phyloP scores from a whole-genome alignment of 2,888 invertebrate genomes.

The Euphydryas editha region DNA sequence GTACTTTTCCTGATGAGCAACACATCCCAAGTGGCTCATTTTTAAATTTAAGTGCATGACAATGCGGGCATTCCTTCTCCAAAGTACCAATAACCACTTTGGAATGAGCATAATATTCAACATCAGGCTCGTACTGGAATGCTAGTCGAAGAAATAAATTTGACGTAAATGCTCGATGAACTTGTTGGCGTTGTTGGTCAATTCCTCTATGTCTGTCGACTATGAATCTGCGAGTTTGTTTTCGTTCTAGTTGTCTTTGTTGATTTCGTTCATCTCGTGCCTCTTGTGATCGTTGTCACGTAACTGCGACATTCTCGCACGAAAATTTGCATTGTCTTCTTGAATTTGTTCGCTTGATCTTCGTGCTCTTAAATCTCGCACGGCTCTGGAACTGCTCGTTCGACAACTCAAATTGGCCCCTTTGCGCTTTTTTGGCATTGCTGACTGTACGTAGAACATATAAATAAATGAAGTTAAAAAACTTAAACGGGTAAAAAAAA shows the following conservation, averaged over 20 bases:
- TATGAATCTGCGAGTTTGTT: conserved; percentile 39
- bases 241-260: conserved; percentile 36
- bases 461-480: conserved; percentile 34
- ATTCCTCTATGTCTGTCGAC: conserved; percentile 39
- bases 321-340: conserved; percentile 37
- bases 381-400: conserved; percentile 32
- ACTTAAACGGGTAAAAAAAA: too few relatives aligned
- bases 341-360: conserved; percentile 41
- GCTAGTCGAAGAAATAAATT: conserved; percentile 40
- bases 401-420: conserved; percentile 36
- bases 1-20: conserved; percentile 34
- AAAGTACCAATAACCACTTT: conserved; percentile 39
- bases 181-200: conserved; percentile 42
- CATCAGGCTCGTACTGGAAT: conserved; percentile 42
- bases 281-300: conserved; percentile 32
- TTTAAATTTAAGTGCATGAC: conserved; percentile 37
- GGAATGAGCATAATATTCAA: conserved; percentile 40
- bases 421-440: conserved; percentile 43
- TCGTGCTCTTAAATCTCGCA: conserved; percentile 36
- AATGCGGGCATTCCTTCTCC: conserved; percentile 41
- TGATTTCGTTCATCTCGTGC: conserved; percentile 41
- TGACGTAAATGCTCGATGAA: conserved; percentile 38
- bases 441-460: conserved; percentile 38
- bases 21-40: conserved; percentile 19
- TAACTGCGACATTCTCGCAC: conserved; percentile 34